Base-by-base conservation (phyloP, 2,797 vertebrate genomes). In the Sebastes cheni region DNA sequence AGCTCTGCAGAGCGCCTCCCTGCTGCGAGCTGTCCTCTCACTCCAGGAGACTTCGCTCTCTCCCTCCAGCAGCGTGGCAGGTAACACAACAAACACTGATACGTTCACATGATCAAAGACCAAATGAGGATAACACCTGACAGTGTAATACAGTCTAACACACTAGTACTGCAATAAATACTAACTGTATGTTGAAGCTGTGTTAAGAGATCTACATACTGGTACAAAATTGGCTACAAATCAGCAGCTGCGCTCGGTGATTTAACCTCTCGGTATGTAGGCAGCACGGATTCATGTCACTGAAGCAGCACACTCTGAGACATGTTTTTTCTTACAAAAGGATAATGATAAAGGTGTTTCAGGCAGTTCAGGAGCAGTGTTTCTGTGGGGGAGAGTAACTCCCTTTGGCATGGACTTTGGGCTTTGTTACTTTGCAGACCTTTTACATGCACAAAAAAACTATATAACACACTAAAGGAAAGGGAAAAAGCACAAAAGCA, bases 21-120 rank as follows among this genome's bases (percentile, higher is more conserved):
- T 60, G 77, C 86, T 71, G 88, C 4, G 79, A 85, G 83, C 84
- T 84, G 86, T 90, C 84, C 88, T 79, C 84, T 84, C 81, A 10
- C 80, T 82, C 72, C 72, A 20, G 82, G 76, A 79, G 70, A 71
- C 56, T 72, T 74, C 4, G 27, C 60, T 77, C 75, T 18, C 67
- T 75, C 58, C 67, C 78, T 86, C 74, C 82, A 84, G 87, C 86
- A 81, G 75, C 18, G 12, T 55, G 76, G 79, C 84, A 82, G 30
- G 67, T 74, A 86, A 84, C 84, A 87, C 77, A 76, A 61, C 79
- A 62, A 75, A 87, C 77, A 77, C 67, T n/a, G 30, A 81, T 54
- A 77, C 0, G n/a, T 61, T 70, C 56, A 77, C 77, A 60, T 9
- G 52, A 72, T 72, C 54, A 65, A 56, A 67, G 34, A 67, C 46